Evolutionary conservation across 2,797 vertebrate genomes (phyloP).

Genomic region (Hippocampus kuda): DNA sequence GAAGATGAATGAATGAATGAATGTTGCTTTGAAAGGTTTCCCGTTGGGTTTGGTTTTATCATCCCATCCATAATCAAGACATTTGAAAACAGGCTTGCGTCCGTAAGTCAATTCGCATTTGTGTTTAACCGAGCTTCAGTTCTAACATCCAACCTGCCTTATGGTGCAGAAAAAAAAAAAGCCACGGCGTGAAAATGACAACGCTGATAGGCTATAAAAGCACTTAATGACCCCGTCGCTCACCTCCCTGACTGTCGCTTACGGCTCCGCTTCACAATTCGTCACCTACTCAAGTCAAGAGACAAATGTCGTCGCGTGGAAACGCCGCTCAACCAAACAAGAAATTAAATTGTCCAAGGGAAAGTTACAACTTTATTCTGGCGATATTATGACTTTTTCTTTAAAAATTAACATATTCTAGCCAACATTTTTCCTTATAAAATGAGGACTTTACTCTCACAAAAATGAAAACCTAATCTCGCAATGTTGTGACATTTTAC

Average conservation of each 20-base stretch:
- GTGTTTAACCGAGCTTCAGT: slow-evolving; percentile 57
- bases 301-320: not conserved
- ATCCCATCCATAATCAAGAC: slow-evolving; percentile 16
- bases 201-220: slow-evolving; percentile 65
- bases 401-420: too few species aligned
- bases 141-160: slow-evolving; percentile 46
- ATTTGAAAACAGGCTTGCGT: not conserved
- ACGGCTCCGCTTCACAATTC: slow-evolving; percentile 55
- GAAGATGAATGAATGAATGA: too few species aligned
- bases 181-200: slow-evolving; percentile 51
- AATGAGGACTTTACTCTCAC: too few species aligned
- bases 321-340: not conserved
- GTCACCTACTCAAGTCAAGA: slow-evolving; percentile 43
- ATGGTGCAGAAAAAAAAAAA: slow-evolving; percentile 56
- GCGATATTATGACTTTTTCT: too few species aligned
- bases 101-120: slow-evolving; percentile 9
- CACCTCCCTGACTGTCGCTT: slow-evolving; percentile 18
- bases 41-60: slow-evolving; percentile 6
- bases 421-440: too few species aligned
- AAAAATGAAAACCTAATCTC: too few species aligned
- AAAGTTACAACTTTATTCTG: not conserved
- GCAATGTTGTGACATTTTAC: too few species aligned
- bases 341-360: not conserved
- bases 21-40: not conserved
- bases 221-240: slow-evolving; percentile 47